Evolutionary conservation across 2,797 vertebrate species (phyloP).

Genomic region (Sebastes steindachneri): DNA sequence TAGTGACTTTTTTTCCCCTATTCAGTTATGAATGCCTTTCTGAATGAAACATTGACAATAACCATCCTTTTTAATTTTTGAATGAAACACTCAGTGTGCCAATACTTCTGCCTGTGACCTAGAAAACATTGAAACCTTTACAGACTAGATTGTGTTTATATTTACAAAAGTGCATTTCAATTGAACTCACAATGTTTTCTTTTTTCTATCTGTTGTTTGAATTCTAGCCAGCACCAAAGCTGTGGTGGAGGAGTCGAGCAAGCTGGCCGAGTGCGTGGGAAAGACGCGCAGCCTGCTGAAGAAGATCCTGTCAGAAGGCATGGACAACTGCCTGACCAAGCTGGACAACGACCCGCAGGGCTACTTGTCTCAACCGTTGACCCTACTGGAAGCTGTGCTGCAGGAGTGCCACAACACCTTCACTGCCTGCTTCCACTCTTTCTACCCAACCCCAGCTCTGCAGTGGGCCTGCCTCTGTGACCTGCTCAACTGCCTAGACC

Average conservation of each 20-base stretch:
- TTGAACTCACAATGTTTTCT: background rate
- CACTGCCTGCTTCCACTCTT: constrained; percentile 98
- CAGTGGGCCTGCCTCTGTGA: constrained; percentile 99
- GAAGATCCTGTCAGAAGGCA: constrained; percentile 97
- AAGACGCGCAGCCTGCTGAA: constrained; percentile 97
- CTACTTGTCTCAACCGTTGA: constrained; percentile 95
- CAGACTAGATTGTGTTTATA: background rate
- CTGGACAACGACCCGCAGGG: constrained; percentile 98
- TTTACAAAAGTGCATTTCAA: background rate
- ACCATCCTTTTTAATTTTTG: background rate
- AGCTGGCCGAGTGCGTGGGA: constrained; percentile 97
- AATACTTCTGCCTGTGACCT: background rate
- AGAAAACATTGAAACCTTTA: background rate
- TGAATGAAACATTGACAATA: background rate
- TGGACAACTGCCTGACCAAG: constrained; percentile 96
- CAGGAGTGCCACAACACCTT: constrained; percentile 99
- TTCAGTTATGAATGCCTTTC: background rate
- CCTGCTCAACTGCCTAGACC: constrained; percentile 97
- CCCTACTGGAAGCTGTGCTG: constrained; percentile 95
- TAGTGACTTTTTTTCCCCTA: background rate
- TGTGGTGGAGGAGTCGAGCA: constrained; percentile 97
- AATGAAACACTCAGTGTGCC: background rate
- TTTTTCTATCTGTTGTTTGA: constrained; percentile 18
- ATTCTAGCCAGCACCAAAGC: constrained; percentile 92
- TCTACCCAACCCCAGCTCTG: constrained; percentile 96